Evolutionary conservation across 2,888 invertebrate genomes (phyloP).

Genomic region (Tipula helvola): DNA sequence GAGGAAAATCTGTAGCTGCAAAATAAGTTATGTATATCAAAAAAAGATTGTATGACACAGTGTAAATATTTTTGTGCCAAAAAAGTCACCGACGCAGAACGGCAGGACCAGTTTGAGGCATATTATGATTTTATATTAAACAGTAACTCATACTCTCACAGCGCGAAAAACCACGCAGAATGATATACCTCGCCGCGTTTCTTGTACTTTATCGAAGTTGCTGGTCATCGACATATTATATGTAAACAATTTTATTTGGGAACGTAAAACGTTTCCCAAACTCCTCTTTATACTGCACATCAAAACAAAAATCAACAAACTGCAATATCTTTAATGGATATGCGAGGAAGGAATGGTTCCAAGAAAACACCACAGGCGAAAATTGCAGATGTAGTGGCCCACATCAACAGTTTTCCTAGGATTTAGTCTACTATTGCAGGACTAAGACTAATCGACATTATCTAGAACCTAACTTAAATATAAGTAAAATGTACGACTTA

Average conservation of each 20-base stretch:
- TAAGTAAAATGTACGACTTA: no score
- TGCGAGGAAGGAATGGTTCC: background rate
- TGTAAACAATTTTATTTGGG: background rate
- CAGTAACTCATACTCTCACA: background rate
- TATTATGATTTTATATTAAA: background rate
- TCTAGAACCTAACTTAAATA: no score
- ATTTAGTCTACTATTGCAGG: no score
- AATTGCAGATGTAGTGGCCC: no score
- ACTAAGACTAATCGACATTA: no score
- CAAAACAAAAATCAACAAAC: background rate
- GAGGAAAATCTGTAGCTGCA: background rate
- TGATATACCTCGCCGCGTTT: background rate
- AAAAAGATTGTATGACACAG: background rate
- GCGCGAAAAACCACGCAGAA: background rate
- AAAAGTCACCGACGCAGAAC: background rate
- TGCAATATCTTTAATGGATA: background rate
- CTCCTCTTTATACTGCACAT: background rate
- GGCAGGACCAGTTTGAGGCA: background rate
- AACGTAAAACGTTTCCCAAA: background rate
- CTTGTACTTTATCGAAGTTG: no score
- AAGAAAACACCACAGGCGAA: no score
- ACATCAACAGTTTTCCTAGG: no score
- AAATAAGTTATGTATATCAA: background rate
- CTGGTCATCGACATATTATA: background rate
- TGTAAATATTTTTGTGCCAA: background rate